Conservation (phyloP, 2,888 invertebrate species). For the Agrochola lota region DNA sequence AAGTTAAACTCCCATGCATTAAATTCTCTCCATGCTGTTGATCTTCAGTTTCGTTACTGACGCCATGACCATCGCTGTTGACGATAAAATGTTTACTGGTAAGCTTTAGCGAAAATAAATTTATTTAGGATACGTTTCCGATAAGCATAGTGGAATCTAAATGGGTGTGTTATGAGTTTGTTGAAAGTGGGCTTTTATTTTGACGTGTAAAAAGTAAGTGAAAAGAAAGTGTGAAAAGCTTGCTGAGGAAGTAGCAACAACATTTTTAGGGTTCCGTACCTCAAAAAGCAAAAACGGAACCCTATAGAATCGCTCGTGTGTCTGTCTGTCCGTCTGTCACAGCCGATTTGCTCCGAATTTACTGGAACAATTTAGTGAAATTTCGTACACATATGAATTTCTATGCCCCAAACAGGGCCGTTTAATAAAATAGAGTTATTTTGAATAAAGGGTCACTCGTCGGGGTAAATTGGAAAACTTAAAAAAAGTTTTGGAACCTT, state of each 20-base stretch:
- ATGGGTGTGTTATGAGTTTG: neutral
- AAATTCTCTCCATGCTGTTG: slow-evolving; percentile 6
- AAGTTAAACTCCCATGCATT: slow-evolving; percentile 15
- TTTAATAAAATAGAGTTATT: no score
- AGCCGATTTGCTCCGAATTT: no score
- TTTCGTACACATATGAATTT: no score
- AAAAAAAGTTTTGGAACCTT: no score
- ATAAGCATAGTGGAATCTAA: neutral
- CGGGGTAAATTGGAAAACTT: no score
- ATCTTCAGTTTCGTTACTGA: slow-evolving; percentile 41
- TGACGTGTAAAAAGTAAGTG: neutral
- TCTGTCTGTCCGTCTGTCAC: no score
- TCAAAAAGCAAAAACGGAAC: no score
- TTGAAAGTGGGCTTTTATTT: neutral
- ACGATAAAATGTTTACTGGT: slow-evolving; percentile 15
- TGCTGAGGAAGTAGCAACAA: neutral
- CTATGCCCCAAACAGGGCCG: no score
- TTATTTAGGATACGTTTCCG: neutral
- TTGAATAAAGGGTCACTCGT: no score
- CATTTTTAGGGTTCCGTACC: neutral
- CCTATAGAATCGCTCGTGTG: no score
- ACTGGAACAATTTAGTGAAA: no score
- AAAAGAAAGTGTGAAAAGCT: neutral
- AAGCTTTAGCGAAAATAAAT: slow-evolving; percentile 9
- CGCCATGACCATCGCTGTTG: slow-evolving; percentile 34